Percentiles rank a stretch among this genome's conserved stretches.
These are phyloP conservation scores for Pelecanoides urinatrix DNA, from an alignment of 2,113 vertebrate genomes.

Conservation along the genomic window DNA sequence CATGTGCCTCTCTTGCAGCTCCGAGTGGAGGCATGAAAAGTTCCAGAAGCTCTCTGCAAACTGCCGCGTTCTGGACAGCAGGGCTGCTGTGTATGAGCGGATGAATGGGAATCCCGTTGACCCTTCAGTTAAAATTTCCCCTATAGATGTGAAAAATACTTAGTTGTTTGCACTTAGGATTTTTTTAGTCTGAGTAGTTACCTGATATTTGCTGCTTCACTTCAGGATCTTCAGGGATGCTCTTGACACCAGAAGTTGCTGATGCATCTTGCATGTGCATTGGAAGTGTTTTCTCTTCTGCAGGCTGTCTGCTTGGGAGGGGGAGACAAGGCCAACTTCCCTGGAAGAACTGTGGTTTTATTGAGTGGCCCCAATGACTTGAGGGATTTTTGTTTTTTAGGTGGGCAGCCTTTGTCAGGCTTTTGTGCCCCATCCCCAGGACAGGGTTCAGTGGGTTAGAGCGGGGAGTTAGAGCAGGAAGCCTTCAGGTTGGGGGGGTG, in stretches of 20 bases:
- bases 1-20: neutral
- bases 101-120: fast-evolving
- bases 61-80: fast-evolving
- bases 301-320: neutral
- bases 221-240: neutral
- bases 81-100: neutral
- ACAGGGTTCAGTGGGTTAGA: neutral
- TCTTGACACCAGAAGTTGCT: neutral
- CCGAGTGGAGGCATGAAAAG: neutral
- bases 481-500: neutral
- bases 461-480: neutral
- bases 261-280: neutral
- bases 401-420: neutral
- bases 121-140: neutral
- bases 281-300: neutral
- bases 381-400: neutral
- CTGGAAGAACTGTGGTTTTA: neutral
- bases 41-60: neutral
- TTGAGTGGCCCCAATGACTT: neutral
- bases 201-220: neutral
- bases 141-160: neutral
- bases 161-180: neutral
- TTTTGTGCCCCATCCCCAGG: neutral
- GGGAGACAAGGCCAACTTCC: neutral
- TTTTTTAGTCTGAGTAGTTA: neutral